Conservation (phyloP, 2,113 vertebrate species). For the Corythaeola cristata region DNA sequence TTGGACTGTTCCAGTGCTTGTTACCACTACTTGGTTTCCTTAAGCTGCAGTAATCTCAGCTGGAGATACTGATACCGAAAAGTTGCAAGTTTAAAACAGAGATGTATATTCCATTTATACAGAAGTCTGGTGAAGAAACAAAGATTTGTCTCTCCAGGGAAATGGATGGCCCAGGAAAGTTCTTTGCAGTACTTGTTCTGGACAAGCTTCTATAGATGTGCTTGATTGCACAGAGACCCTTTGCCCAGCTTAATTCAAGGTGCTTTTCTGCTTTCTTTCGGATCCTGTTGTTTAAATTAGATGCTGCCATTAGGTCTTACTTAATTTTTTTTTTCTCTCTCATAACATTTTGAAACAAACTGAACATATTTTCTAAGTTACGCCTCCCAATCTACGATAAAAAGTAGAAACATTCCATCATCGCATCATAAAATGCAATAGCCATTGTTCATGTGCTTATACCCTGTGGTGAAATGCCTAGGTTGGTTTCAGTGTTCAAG, state of each 20-base stretch:
- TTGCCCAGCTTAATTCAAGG: not conserved
- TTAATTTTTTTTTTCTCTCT: not conserved
- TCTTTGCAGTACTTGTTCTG: not conserved
- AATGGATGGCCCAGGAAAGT: not conserved
- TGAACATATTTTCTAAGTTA: not conserved
- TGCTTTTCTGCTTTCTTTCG: not conserved
- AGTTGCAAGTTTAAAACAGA: not conserved
- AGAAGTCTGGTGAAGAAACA: not conserved
- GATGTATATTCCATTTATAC: not conserved
- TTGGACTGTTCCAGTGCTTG: not conserved
- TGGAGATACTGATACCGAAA: not conserved
- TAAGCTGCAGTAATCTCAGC: not conserved
- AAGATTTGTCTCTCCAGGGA: not conserved
- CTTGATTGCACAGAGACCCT: not conserved
- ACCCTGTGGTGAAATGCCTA: not conserved
- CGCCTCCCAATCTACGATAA: not conserved
- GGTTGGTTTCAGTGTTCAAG: not conserved
- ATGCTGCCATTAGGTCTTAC: not conserved
- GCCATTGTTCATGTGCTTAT: not conserved
- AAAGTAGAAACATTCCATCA: not conserved
- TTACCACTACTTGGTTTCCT: not conserved
- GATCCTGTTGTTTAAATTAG: not conserved
- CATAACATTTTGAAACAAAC: not conserved
- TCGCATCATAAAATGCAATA: not conserved
- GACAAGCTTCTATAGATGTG: not conserved